Percentiles rank a stretch among this genome's conserved stretches.
Conservation (phyloP, 2,797 vertebrate species). For the Poeciliopsis turneri region DNA sequence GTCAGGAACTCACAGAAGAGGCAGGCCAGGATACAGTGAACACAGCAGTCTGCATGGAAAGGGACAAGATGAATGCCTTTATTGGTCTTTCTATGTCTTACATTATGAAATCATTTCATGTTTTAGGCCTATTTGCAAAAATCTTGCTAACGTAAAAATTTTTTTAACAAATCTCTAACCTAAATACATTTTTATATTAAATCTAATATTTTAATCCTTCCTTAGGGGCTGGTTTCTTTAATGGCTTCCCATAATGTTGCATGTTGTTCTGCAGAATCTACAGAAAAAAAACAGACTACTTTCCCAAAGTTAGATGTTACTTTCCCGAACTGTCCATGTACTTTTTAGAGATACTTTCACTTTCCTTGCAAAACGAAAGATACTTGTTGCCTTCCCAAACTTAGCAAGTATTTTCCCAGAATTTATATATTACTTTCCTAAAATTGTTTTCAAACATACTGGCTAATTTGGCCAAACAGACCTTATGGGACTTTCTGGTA, state of each 20-base stretch:
- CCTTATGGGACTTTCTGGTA: background rate
- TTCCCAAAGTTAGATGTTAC: background rate
- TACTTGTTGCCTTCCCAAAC: background rate
- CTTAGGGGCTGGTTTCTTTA: background rate
- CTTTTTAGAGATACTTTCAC: background rate
- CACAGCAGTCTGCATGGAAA: conserved; percentile 89
- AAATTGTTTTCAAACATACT: background rate
- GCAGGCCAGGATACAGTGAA: conserved; percentile 97
- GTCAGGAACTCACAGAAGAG: conserved; percentile 98
- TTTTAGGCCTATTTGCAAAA: background rate
- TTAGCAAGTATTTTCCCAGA: background rate
- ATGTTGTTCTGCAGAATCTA: background rate
- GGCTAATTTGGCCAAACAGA: background rate
- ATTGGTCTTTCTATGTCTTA: background rate
- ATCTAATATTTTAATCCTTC: background rate
- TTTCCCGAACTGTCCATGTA: background rate
- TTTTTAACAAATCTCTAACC: background rate
- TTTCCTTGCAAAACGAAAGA: background rate
- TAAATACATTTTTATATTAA: background rate
- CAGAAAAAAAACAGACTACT: background rate
- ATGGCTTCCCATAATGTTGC: background rate
- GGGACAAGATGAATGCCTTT: background rate
- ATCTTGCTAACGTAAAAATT: background rate
- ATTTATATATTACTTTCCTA: background rate
- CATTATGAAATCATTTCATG: background rate